Conservation (phyloP, 2,888 invertebrate species). For the Leptinotarsa rubiginosa region DNA sequence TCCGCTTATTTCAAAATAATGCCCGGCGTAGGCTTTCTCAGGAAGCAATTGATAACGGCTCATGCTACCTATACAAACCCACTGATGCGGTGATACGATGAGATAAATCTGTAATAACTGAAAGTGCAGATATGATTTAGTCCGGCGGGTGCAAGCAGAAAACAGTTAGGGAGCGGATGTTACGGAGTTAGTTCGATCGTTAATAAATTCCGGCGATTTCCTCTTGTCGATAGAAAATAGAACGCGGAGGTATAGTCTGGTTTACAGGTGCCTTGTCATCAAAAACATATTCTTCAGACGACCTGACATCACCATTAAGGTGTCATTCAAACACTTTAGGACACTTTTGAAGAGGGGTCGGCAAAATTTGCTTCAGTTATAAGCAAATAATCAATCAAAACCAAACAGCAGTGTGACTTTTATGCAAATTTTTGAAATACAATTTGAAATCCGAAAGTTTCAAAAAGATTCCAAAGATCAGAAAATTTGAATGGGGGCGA, state of each 20-base stretch:
- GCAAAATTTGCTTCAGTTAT: too few species aligned
- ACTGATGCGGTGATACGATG: slow-evolving; percentile 25
- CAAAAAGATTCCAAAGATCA: too few species aligned
- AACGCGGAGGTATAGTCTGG: slow-evolving; percentile 43
- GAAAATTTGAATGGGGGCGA: too few species aligned
- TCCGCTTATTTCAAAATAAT: slow-evolving; percentile 26
- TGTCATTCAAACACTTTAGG: too few species aligned
- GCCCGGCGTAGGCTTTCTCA: slow-evolving; percentile 7
- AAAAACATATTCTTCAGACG: too few species aligned
- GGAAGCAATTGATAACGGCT: slow-evolving; percentile 25
- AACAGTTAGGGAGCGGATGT: slow-evolving; percentile 44
- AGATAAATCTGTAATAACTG: slow-evolving; percentile 38
- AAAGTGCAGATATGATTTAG: slow-evolving; percentile 32
- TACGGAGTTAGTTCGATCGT: slow-evolving; percentile 43
- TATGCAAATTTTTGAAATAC: too few species aligned
- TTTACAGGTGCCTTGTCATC: too few species aligned
- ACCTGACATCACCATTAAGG: too few species aligned
- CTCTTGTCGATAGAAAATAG: slow-evolving; percentile 43
- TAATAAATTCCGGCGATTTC: slow-evolving; percentile 51
- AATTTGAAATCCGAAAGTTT: too few species aligned
- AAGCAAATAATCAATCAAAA: too few species aligned
- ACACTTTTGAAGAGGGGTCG: too few species aligned
- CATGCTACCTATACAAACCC: slow-evolving; percentile 22
- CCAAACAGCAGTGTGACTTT: too few species aligned
- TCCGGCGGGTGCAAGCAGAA: slow-evolving; percentile 29